Conservation (phyloP, 1,140 invertebrate genomes). For the Homarus americanus region DNA sequence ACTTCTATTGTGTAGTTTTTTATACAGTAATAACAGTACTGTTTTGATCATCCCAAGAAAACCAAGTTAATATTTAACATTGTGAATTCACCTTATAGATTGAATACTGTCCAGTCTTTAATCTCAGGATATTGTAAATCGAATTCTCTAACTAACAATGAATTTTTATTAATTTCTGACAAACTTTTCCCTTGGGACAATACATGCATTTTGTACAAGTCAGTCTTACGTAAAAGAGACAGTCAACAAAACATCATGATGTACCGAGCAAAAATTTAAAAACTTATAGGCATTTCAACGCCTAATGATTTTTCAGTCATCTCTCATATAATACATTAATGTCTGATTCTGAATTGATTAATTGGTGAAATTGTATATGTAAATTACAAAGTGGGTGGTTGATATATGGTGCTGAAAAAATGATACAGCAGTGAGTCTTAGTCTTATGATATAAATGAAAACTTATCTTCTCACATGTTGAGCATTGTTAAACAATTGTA, state of each 20-base stretch:
- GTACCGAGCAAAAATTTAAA: too few species aligned
- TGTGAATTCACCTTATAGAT: neutral
- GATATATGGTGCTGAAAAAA: constrained; percentile 1
- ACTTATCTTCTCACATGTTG: neutral
- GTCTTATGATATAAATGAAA: neutral
- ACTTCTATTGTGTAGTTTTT: too few species aligned
- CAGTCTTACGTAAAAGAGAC: neutral
- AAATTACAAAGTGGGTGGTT: neutral
- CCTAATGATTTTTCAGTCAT: too few species aligned
- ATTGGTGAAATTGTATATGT: neutral
- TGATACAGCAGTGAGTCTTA: neutral
- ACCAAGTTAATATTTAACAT: neutral
- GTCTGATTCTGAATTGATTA: neutral
- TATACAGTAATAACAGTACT: too few species aligned
- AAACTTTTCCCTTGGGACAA: neutral
- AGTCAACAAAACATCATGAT: too few species aligned
- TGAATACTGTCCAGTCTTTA: neutral
- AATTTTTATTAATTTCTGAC: neutral
- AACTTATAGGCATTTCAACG: too few species aligned
- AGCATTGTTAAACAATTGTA: neutral
- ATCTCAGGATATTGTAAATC: neutral
- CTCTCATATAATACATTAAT: too few species aligned
- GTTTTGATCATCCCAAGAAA: too few species aligned
- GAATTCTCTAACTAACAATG: neutral
- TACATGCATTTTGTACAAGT: neutral